Evolutionary conservation across 2,888 invertebrate genomes (phyloP).

Genomic region (Drosophila formosana): DNA sequence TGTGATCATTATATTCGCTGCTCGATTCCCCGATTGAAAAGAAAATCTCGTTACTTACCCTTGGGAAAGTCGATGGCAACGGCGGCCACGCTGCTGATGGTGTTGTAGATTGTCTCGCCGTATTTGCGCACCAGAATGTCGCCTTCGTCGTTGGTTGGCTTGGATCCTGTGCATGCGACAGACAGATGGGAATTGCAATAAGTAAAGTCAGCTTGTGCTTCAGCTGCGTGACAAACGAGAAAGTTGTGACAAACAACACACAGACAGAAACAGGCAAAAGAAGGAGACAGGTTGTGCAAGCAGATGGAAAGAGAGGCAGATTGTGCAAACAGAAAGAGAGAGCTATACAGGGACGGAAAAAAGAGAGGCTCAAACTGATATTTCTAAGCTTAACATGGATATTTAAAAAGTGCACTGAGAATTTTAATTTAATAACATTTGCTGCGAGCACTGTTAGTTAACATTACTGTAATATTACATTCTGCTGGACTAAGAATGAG

Average conservation of each 20-base stretch:
- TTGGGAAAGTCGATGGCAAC: slow-evolving; percentile 90
- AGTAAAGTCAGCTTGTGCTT: slow-evolving; percentile 55
- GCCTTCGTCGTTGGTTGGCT: slow-evolving; percentile 83
- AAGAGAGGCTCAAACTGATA: no score
- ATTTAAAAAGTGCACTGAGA: no score
- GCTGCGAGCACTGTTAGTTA: no score
- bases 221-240: slow-evolving; percentile 37
- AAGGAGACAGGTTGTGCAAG: not conserved
- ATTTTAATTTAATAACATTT: not conserved
- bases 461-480: no score
- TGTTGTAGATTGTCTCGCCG: slow-evolving; percentile 90
- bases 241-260: slow-evolving; percentile 16
- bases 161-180: slow-evolving; percentile 75
- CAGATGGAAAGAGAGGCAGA: not conserved
- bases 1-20: no score
- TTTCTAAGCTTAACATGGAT: no score
- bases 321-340: not conserved
- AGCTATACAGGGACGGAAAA: not conserved
- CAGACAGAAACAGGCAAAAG: not conserved
- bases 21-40: no score
- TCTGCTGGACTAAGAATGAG: no score
- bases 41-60: slow-evolving; percentile 84
- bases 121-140: slow-evolving; percentile 88
- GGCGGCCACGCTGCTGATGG: slow-evolving; percentile 89
- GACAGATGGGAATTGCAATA: slow-evolving; percentile 69